phyloP scores from a whole-genome alignment of 2,797 vertebrate genomes.

The Dallia pectoralis region DNA sequence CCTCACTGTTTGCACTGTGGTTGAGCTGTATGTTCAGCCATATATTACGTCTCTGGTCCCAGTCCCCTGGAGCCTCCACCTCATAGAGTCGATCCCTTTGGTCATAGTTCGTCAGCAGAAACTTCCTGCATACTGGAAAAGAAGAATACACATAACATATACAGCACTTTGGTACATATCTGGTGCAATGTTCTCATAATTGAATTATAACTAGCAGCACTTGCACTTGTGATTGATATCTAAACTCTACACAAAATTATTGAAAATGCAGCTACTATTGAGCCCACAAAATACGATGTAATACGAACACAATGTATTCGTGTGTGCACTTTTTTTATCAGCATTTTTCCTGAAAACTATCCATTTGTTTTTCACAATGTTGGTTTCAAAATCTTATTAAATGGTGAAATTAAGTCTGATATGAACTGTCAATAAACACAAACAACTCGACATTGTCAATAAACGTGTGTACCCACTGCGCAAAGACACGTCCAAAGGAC shows the following conservation, averaged over 20 bases:
- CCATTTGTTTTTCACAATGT: no score
- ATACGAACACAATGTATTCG: no score
- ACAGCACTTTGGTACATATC: not conserved
- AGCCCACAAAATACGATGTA: no score
- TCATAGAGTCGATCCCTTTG: slow-evolving; percentile 83
- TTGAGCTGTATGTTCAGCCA: slow-evolving; percentile 84
- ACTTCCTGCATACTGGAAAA: slow-evolving; percentile 81
- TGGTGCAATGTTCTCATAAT: not conserved
- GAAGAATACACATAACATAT: not conserved
- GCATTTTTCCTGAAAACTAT: no score
- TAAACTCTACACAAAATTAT: no score
- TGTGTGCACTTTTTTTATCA: no score
- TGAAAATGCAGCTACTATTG: no score
- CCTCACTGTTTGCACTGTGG: slow-evolving; percentile 61
- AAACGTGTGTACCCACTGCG: no score
- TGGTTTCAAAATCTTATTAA: no score
- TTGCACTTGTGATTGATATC: no score
- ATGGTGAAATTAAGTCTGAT: no score
- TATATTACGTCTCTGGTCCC: slow-evolving; percentile 83
- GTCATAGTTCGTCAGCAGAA: slow-evolving; percentile 71
- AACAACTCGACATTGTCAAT: not conserved
- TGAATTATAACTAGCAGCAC: not conserved
- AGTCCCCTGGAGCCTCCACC: slow-evolving; percentile 85
- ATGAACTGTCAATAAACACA: not conserved
- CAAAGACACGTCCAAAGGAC: no score